A percentile compares a stretch with the other conserved stretches of the same genome.
These are phyloP conservation scores for Iphiclides podalirius DNA, from an alignment of 2,888 invertebrate genomes.

Conservation along the genomic window DNA sequence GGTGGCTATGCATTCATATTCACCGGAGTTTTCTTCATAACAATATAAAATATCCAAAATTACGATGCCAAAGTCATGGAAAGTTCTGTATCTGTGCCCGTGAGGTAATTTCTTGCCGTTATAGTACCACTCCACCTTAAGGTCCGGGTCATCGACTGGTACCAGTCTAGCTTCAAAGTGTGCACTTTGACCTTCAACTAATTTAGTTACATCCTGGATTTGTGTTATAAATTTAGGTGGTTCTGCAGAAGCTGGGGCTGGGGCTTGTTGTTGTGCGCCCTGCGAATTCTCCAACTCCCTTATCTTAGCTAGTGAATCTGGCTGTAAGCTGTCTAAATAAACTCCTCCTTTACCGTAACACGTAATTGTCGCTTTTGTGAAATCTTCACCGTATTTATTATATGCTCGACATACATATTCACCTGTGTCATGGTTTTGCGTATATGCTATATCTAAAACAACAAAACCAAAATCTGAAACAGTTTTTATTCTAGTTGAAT, in stretches of 20 bases:
- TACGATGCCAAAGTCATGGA: slow-evolving; percentile 98
- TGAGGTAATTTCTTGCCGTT: slow-evolving; percentile 95
- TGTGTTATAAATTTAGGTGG: slow-evolving; percentile 95
- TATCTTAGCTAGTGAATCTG: slow-evolving; percentile 93
- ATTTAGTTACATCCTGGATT: slow-evolving; percentile 89
- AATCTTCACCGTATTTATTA: slow-evolving; percentile 95
- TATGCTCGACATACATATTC: slow-evolving; percentile 96
- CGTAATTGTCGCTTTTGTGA: slow-evolving; percentile 90
- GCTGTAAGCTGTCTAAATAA: slow-evolving; percentile 93
- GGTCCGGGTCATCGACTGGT: slow-evolving; percentile 96
- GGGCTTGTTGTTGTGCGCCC: slow-evolving; percentile 83
- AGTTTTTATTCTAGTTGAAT: slow-evolving; percentile 94
- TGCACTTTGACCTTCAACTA: slow-evolving; percentile 97
- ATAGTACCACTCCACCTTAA: slow-evolving; percentile 97
- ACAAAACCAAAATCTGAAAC: slow-evolving; percentile 98
- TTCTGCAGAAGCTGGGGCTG: slow-evolving; percentile 84
- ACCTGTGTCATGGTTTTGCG: slow-evolving; percentile 95
- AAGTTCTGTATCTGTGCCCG: slow-evolving; percentile 97
- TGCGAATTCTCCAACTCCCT: slow-evolving; percentile 89
- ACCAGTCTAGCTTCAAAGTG: slow-evolving; percentile 95
- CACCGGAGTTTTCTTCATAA: slow-evolving; percentile 97
- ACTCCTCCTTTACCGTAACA: slow-evolving; percentile 93
- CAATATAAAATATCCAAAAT: slow-evolving; percentile 97
- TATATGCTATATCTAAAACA: slow-evolving; percentile 95
- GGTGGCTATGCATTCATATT: slow-evolving; percentile 94